phyloP scores from a whole-genome alignment of 2,888 invertebrate species.

The Latrodectus elegans region DNA sequence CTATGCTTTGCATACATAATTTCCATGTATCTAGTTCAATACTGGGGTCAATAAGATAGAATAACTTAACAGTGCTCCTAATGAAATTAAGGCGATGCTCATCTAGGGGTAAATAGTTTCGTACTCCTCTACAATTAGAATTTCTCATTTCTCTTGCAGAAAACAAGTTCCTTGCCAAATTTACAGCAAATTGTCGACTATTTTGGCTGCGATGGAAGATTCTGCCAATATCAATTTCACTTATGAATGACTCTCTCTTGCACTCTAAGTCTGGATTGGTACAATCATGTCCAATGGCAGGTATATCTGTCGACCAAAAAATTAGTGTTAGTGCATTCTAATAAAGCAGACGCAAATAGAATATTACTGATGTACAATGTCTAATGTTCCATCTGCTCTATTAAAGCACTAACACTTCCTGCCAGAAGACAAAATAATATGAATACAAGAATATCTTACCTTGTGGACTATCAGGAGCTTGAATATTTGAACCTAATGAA shows the following conservation, averaged over 20 bases:
- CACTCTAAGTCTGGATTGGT: slow-evolving; percentile 16
- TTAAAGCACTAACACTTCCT: slow-evolving; percentile 65
- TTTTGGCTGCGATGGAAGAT: slow-evolving; percentile 65
- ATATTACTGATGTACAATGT: slow-evolving; percentile 29
- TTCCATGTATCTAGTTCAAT: slow-evolving; percentile 63
- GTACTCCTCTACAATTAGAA: slow-evolving; percentile 68
- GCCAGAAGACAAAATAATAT: slow-evolving; percentile 34
- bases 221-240: slow-evolving; percentile 43
- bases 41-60: slow-evolving; percentile 52
- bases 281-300: slow-evolving; percentile 57
- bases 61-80: slow-evolving; percentile 38
- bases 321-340: slow-evolving; percentile 63
- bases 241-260: slow-evolving; percentile 45
- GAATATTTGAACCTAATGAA: slow-evolving; percentile 65
- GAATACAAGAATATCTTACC: slow-evolving; percentile 24
- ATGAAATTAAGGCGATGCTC: slow-evolving; percentile 58
- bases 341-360: slow-evolving; percentile 63
- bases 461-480: slow-evolving; percentile 66
- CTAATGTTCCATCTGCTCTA: slow-evolving; percentile 60
- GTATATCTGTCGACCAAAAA: slow-evolving; percentile 65
- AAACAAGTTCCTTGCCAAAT: slow-evolving; percentile 63
- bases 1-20: slow-evolving; percentile 68
- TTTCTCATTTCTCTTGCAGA: slow-evolving; percentile 65
- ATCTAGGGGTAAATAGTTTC: slow-evolving; percentile 65
- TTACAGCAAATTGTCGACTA: slow-evolving; percentile 68